Evolutionary conservation across 1,140 invertebrate species (phyloP).

Genomic region (fruit fly (Drosophila melanogaster)): DNA sequence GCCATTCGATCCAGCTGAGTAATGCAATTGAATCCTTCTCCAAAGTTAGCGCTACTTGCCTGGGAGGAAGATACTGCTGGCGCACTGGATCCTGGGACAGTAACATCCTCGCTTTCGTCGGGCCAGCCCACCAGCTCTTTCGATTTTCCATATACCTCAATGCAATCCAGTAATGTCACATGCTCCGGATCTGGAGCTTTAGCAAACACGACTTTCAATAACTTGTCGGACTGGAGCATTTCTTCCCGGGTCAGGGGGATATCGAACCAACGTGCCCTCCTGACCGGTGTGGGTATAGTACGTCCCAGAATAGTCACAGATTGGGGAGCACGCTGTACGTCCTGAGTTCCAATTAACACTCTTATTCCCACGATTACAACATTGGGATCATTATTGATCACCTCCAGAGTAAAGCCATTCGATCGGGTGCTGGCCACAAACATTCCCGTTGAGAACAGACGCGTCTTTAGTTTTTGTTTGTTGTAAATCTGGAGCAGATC

Average conservation of each 20-base stretch:
- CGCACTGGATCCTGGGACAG: conserved; percentile 49
- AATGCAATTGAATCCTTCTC: conserved; percentile 78
- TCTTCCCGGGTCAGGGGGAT: conserved; percentile 97
- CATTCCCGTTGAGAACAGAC: conserved; percentile 95
- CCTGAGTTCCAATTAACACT: conserved; percentile 94
- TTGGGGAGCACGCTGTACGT: conserved; percentile 92
- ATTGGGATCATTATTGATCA: conserved; percentile 94
- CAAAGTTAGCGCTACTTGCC: conserved; percentile 54
- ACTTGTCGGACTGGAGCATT: conserved; percentile 96
- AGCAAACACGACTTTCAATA: conserved; percentile 94
- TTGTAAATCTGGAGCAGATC: conserved; percentile 98
- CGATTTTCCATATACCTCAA: conserved; percentile 96
- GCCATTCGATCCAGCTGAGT: conserved; percentile 87
- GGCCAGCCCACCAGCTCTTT: conserved; percentile 99
- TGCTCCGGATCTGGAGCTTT: conserved; percentile 94
- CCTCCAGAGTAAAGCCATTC: conserved; percentile 94
- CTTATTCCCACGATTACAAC: conserved; percentile 95
- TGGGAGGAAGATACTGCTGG: conserved; percentile 19
- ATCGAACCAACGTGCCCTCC: conserved; percentile 96
- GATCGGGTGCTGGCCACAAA: conserved; percentile 95
- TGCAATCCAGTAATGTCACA: conserved; percentile 96
- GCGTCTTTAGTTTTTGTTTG: conserved; percentile 95
- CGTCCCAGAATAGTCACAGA: conserved; percentile 91
- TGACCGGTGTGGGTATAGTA: conserved; percentile 90
- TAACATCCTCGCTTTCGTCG: conserved; percentile 95